Evolutionary conservation across 1,140 invertebrate genomes (phyloP).

Genomic region (Drosophila ohnishii): DNA sequence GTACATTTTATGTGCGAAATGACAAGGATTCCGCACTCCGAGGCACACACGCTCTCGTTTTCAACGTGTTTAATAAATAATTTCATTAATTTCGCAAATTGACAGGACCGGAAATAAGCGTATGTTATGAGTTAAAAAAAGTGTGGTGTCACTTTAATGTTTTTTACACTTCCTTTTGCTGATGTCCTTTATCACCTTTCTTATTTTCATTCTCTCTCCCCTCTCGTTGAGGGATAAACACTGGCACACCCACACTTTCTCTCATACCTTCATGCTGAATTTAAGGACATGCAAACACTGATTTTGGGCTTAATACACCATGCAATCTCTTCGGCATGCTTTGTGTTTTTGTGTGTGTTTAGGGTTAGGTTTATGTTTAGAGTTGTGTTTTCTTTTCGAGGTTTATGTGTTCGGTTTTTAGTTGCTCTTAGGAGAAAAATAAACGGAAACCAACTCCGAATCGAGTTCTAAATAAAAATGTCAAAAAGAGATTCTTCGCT

Average conservation of each 20-base stretch:
- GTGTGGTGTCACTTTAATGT: slow-evolving; percentile 20
- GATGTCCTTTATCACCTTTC: slow-evolving; percentile 19
- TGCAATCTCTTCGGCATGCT: slow-evolving; percentile 47
- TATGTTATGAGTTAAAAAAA: slow-evolving; percentile 22
- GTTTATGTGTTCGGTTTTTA: slow-evolving; percentile 73
- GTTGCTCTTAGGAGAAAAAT: slow-evolving; percentile 68
- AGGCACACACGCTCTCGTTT: neutral
- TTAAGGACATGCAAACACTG: slow-evolving; percentile 37
- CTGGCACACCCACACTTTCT: neutral
- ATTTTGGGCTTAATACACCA: slow-evolving; percentile 14
- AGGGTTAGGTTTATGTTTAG: slow-evolving; percentile 46
- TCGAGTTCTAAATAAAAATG: slow-evolving; percentile 56
- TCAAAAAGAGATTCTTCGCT: slow-evolving; percentile 33
- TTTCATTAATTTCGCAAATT: slow-evolving; percentile 78
- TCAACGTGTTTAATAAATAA: slow-evolving; percentile 72
- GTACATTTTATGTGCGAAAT: slow-evolving; percentile 42
- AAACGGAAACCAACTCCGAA: slow-evolving; percentile 55
- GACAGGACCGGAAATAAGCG: slow-evolving; percentile 56
- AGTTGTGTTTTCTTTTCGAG: slow-evolving; percentile 44
- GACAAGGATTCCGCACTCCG: slow-evolving; percentile 24
- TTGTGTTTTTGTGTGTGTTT: slow-evolving; percentile 28
- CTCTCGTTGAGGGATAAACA: slow-evolving; percentile 9
- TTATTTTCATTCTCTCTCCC: neutral
- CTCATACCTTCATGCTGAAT: slow-evolving; percentile 1
- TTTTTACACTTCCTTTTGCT: slow-evolving; percentile 25